Conservation (phyloP, 2,797 vertebrate genomes). For the Buceros bicornis region DNA sequence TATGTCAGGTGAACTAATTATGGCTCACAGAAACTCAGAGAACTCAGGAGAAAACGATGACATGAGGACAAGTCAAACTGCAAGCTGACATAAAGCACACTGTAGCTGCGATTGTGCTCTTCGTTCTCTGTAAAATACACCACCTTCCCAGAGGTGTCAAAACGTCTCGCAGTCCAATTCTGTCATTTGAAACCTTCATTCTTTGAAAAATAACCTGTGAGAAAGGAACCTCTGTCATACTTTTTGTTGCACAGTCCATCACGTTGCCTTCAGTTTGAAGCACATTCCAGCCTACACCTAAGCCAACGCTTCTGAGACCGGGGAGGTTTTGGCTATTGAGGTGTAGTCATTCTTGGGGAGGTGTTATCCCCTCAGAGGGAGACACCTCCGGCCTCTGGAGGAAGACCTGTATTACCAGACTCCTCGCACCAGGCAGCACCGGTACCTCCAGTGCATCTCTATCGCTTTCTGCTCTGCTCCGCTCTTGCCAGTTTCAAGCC, state of each 20-base stretch:
- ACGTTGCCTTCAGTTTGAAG: no score
- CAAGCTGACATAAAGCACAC: fast-evolving
- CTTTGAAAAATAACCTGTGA: background rate
- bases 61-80: no score
- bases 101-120: fast-evolving
- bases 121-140: background rate
- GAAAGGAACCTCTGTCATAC: background rate
- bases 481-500: background rate
- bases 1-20: background rate
- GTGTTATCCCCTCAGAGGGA: background rate
- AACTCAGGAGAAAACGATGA: background rate
- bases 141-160: background rate
- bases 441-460: no score
- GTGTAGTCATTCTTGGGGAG: fast-evolving
- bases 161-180: background rate
- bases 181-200: background rate
- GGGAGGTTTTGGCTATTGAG: fast-evolving
- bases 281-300: fast-evolving
- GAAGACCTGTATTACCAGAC: no score
- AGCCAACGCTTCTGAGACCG: fast-evolving
- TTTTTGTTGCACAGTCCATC: fast-evolving
- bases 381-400: no score
- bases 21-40: background rate
- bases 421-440: background rate
- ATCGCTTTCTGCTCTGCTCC: background rate